Conservation (phyloP, 2,797 vertebrate genomes). For the Threskiornis aethiopicus region DNA sequence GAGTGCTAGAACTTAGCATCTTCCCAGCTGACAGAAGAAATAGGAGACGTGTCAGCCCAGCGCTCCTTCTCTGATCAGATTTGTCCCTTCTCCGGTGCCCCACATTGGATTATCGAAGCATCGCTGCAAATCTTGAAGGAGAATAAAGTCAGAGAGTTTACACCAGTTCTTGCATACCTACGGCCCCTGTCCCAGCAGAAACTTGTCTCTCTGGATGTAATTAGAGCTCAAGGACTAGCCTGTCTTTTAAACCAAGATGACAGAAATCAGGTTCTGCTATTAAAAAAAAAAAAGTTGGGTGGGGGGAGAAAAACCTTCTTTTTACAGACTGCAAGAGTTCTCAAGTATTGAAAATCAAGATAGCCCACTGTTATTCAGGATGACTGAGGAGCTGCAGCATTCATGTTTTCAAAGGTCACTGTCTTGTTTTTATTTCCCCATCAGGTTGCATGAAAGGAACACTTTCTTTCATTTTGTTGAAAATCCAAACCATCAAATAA, state of each 20-base stretch:
- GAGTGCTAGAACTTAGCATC: neutral
- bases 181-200: neutral
- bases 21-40: neutral
- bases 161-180: neutral
- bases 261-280: neutral
- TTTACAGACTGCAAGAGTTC: neutral
- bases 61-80: neutral
- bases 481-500: slow-evolving; percentile 44
- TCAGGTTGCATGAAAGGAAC: slow-evolving; percentile 24
- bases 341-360: neutral
- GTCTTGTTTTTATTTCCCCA: slow-evolving; percentile 23
- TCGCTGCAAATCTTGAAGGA: neutral
- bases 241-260: neutral
- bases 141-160: neutral
- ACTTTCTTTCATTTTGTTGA: slow-evolving; percentile 33
- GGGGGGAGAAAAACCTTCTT: neutral
- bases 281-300: neutral
- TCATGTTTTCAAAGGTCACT: neutral
- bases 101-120: neutral
- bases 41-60: neutral
- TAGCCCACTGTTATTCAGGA: neutral
- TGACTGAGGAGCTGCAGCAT: neutral
- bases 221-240: neutral
- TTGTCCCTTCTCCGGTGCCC: neutral
- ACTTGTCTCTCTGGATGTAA: neutral